Evolutionary conservation across 2,797 vertebrate genomes (phyloP), one percentile per base, ranked within the genome.

Genomic region (Aplochiton taeniatus): DNA sequence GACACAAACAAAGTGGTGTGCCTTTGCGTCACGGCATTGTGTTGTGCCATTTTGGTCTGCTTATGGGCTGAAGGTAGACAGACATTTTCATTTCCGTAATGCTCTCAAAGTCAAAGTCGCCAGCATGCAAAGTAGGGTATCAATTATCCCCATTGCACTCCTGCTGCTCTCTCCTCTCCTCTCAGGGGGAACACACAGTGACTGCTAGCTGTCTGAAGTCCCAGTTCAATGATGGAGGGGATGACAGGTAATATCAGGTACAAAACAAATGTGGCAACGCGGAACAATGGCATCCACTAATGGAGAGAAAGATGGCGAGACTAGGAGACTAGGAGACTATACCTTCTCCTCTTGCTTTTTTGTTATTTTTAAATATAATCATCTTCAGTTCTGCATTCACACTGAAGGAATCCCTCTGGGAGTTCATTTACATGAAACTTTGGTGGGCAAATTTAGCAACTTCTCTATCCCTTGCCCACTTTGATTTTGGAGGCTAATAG

Each of bases 351-450:
- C 69, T 67, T 77, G 68, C 73, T 73, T 70, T 80, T 84, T 88
- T 82, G 77, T 73, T 67, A 83, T 87, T 74, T 80, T 92, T 89
- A 91, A 90, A 90, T 92, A 89, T 91, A 92, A 91, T 88, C 85
- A 87, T 83, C 75, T 64, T 88, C 78, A 88, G 78, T 83, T 90
- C 82, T 80, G 61, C 77, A 56, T 69, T 81, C 59, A 77, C 79
- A 78, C 66, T 72, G 75, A 70, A 79, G 64, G 67, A 80, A 83
- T 72, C 74, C 88, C 78, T 58, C 50, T 44, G 72, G 79, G 88
- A 89, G 58, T 87, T 89, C 57, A 87, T 83, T 88, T 88, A 84
- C 65, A 78, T 74, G 67, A 83, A 87, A 83, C 76, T 61, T 69
- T 77, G 66, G 71, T 69, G 80, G 74, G 82, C 75, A 88, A 89